Conservation (phyloP, 2,113 vertebrate genomes). For the Donacobius atricapilla region DNA sequence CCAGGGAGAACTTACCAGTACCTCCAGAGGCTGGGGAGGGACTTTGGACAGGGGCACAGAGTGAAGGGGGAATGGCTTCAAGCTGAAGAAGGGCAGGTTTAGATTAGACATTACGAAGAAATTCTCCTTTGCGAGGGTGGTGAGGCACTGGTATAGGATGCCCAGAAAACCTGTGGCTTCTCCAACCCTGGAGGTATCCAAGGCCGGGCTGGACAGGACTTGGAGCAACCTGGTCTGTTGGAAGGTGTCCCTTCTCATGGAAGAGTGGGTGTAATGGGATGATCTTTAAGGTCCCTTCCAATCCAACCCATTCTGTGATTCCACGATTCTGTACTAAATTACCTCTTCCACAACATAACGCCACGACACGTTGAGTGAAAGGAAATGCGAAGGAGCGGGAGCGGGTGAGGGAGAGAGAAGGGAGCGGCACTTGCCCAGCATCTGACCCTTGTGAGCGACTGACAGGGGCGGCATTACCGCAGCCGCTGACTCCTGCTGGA, state of each 20-base stretch:
- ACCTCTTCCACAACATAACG: neutral
- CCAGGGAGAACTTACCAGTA: neutral
- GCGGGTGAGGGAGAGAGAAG: neutral
- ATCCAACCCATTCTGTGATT: neutral
- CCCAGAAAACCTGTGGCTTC: neutral
- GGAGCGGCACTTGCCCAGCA: neutral
- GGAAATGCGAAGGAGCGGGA: neutral
- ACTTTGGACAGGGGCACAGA: neutral
- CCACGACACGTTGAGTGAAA: neutral
- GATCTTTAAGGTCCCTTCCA: neutral
- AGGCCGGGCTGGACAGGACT: fast-evolving
- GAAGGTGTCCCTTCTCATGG: neutral
- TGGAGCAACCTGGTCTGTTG: neutral
- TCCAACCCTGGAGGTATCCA: neutral
- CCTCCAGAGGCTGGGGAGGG: neutral
- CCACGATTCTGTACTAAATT: neutral
- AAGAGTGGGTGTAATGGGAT: neutral
- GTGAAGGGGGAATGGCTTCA: neutral
- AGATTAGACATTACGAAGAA: neutral
- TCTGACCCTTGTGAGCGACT: neutral
- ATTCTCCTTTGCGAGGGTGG: neutral
- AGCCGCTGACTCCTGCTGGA: neutral
- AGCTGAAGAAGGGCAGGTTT: neutral
- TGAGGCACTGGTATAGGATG: neutral
- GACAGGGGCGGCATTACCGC: neutral